Evolutionary conservation across 1,140 invertebrate genomes (phyloP), one percentile per base, ranked within the genome.

Genomic region (Pinna nobilis): DNA sequence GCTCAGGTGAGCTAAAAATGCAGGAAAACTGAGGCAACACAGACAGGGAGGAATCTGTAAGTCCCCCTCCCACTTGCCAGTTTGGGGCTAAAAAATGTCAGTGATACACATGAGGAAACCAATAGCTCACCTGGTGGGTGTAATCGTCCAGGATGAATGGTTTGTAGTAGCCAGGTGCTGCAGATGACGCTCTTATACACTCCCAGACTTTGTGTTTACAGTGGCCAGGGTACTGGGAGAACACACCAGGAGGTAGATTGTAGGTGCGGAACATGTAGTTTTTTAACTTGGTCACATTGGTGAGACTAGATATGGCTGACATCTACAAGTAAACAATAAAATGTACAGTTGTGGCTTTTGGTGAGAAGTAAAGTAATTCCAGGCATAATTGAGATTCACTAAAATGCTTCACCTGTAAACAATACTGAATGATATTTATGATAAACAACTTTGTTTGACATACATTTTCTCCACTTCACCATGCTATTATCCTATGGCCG

Each of bases 211-310:
- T 89, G 76, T 95, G 92, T 53, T 92, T 91, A 76, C 92, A 92
- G 30, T 92, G 93, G 35, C 97, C 97, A 55, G 92, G 91, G 86
- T 97, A 97, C 70, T 94, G 93, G 61, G 94, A 94, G 67, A 94
- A 92, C 5, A 93, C 90, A 51, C 92, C 91, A 78, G 92, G 92
- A 13, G 95, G 95, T 68, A 94, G 91, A 63, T 94, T 92, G 87
- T 98, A 98, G 86, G 95, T 97, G 76, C 97, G 92, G 89, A 98
- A 98, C 44, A 98, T 89, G 88, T 94, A 97, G n/a, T 95, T 94
- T 79, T 93, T 91, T 20, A 96, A 91, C n/a, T 91, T 91, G 9
- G 92, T 92, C 28, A 94, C 91, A 90, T 96, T 97, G 49, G 97
- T 93, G 49, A 97, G 89, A 30, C 94, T 93, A 39, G 95, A 96